Conservation (phyloP, 2,113 vertebrate genomes). For the Lates calcarifer region DNA sequence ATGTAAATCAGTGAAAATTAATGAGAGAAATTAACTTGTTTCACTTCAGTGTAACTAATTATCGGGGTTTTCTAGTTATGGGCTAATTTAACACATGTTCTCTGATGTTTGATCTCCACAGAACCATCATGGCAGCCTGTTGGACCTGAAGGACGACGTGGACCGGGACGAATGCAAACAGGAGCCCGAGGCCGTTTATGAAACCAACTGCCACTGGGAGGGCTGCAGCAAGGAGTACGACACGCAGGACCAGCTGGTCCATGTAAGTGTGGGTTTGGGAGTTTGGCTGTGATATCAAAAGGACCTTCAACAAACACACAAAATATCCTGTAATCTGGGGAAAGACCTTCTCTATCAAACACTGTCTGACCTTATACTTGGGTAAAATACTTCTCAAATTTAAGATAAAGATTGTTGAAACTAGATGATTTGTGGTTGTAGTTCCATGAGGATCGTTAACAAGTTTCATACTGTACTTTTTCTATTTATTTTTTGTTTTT, state of each 20-base stretch:
- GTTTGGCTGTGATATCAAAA: background rate
- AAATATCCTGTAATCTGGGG: too few species aligned
- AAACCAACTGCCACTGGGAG: conserved; percentile 98
- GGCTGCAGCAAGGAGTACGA: conserved; percentile 94
- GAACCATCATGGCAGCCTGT: conserved; percentile 86
- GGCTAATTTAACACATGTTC: background rate
- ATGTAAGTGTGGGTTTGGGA: conserved; percentile 85
- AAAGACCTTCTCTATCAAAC: too few species aligned
- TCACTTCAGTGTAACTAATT: too few species aligned
- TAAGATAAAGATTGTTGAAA: too few species aligned
- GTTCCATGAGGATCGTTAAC: too few species aligned
- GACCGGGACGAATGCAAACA: conserved; percentile 95
- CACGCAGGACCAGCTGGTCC: conserved; percentile 96
- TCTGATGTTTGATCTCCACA: conserved; percentile 20
- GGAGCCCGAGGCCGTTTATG: conserved; percentile 93
- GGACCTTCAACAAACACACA: too few species aligned
- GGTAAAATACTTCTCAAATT: too few species aligned
- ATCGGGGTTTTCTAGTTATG: background rate
- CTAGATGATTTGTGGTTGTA: too few species aligned
- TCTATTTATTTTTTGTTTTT: too few species aligned
- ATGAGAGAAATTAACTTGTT: background rate
- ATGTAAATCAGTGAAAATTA: background rate
- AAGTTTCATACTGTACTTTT: too few species aligned
- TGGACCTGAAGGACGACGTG: conserved; percentile 92
- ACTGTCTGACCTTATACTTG: too few species aligned